Conservation (phyloP, 2,113 vertebrate genomes). For the Sula dactylatra region DNA sequence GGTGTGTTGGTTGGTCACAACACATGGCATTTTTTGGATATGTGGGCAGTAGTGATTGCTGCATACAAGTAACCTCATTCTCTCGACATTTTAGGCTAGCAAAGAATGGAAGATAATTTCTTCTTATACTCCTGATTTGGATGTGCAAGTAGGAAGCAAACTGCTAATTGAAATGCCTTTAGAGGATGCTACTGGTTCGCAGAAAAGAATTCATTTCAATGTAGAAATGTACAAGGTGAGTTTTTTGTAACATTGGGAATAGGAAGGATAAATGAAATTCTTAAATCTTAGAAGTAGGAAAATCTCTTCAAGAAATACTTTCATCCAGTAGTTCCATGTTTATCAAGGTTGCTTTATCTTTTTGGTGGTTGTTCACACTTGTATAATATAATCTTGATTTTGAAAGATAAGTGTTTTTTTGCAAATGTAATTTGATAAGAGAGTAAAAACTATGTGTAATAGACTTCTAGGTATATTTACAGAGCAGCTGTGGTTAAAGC, state of each 20-base stretch:
- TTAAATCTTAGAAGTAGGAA: not conserved
- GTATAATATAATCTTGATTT: not conserved
- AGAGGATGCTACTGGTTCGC: slow-evolving; percentile 34
- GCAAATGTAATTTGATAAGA: not conserved
- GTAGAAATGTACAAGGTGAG: slow-evolving; percentile 80
- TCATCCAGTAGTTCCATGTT: not conserved
- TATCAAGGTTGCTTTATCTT: not conserved
- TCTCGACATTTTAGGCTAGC: slow-evolving; percentile 66
- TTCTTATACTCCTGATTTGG: slow-evolving; percentile 53
- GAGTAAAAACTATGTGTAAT: not conserved
- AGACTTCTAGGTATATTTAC: not conserved
- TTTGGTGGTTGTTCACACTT: not conserved
- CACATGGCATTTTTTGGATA: not conserved
- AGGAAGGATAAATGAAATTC: not conserved
- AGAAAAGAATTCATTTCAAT: slow-evolving; percentile 59
- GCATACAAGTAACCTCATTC: not conserved
- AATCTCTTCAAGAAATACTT: not conserved
- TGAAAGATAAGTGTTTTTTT: not conserved
- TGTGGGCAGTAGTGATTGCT: not conserved
- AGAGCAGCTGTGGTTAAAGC: not conserved
- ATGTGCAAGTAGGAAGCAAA: slow-evolving; percentile 29
- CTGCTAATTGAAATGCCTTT: slow-evolving; percentile 68
- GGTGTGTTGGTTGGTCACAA: not conserved
- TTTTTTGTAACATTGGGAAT: not conserved
- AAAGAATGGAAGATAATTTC: slow-evolving; percentile 85